Evolutionary conservation across 2,113 vertebrate species (phyloP).

Genomic region (Motacilla tschutschensis): DNA sequence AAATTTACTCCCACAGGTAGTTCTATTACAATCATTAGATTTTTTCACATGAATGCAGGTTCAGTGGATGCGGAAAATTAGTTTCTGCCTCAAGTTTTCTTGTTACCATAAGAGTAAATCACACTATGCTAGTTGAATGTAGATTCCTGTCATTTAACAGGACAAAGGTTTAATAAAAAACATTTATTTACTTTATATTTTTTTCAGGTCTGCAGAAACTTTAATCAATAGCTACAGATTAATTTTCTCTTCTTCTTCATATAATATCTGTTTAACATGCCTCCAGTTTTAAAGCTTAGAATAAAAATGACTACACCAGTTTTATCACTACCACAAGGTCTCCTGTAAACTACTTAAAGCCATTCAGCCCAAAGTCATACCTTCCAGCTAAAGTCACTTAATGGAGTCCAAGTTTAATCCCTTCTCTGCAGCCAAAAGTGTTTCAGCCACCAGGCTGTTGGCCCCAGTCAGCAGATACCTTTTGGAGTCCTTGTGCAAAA

Average conservation of each 20-base stretch:
- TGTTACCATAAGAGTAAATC: slow-evolving; percentile 16
- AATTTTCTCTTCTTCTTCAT: slow-evolving; percentile 18
- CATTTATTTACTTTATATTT: neutral
- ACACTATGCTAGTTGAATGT: neutral
- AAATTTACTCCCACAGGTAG: slow-evolving; percentile 10
- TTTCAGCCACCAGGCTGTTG: neutral
- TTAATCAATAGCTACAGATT: slow-evolving; percentile 28
- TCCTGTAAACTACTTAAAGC: neutral
- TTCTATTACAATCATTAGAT: slow-evolving; percentile 28
- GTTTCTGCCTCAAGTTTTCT: slow-evolving; percentile 36
- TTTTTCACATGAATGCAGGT: slow-evolving; percentile 36
- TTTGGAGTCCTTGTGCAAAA: neutral
- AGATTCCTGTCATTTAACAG: slow-evolving; percentile 8
- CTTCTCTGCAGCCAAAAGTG: neutral
- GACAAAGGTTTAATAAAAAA: neutral
- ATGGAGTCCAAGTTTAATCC: neutral
- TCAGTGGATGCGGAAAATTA: slow-evolving; percentile 16
- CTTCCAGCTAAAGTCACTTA: neutral
- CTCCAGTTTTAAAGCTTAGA: slow-evolving; percentile 8
- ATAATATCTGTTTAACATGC: neutral
- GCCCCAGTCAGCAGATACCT: fast-evolving
- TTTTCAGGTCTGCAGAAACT: neutral
- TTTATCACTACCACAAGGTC: neutral
- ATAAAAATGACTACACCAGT: neutral
- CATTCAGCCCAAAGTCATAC: neutral